phyloP scores from a whole-genome alignment of 1,140 invertebrate genomes.

The Drosophila ercepeae region DNA sequence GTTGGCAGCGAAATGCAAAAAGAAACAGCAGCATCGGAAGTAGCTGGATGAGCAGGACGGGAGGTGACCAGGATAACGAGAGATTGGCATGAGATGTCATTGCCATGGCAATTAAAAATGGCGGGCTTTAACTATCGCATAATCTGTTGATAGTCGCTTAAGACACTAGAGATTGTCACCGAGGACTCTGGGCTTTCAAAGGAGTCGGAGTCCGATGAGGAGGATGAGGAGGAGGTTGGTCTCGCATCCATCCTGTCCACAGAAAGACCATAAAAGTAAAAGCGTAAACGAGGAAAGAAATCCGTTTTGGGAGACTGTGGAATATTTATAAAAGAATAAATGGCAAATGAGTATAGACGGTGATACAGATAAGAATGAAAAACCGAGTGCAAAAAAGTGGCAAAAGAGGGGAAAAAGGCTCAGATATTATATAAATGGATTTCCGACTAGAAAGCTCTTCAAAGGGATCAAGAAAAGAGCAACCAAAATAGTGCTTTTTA shows the following conservation, averaged over 20 bases:
- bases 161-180: slow-evolving; percentile 43
- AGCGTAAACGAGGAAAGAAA: slow-evolving; percentile 18
- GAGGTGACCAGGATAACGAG: slow-evolving; percentile 26
- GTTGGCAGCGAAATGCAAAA: neutral
- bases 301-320: slow-evolving; percentile 26
- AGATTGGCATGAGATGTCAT: slow-evolving; percentile 58
- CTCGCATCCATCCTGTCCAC: neutral
- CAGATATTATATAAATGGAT: neutral
- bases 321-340: slow-evolving; percentile 42
- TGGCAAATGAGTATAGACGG: slow-evolving; percentile 31
- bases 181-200: slow-evolving; percentile 1
- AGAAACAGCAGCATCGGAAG: slow-evolving; percentile 2
- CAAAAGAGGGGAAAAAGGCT: neutral
- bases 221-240: neutral
- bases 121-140: slow-evolving; percentile 59
- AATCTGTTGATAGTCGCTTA: slow-evolving; percentile 66
- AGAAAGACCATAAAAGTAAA: slow-evolving; percentile 32
- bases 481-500: neutral
- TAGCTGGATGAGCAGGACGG: neutral
- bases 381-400: slow-evolving; percentile 14
- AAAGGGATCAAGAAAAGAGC: neutral
- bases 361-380: slow-evolving; percentile 23
- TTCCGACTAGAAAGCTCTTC: neutral
- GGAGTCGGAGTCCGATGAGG: neutral
- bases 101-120: slow-evolving; percentile 75